These are phyloP conservation scores for Carollia perspicillata DNA, from an alignment of 2,113 vertebrate genomes.

Conservation along the genomic window DNA sequence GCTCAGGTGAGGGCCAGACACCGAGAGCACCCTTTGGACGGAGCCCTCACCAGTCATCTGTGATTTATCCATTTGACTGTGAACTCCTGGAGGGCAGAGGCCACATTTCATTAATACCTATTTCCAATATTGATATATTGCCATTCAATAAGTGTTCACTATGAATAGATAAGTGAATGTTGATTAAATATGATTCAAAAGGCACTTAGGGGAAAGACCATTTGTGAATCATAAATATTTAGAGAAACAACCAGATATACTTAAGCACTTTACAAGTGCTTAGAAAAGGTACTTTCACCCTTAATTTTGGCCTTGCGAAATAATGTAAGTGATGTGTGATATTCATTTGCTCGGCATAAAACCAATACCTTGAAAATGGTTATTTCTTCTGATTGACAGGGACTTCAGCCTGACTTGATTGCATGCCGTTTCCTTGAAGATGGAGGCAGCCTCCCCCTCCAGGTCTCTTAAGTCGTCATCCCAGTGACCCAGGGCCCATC, in stretches of 20 bases:
- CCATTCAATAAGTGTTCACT: constrained; percentile 5
- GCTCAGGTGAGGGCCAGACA: rapidly evolving
- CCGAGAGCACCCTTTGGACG: neutral
- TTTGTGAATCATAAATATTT: constrained; percentile 17
- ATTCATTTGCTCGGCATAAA: neutral
- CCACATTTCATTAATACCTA: neutral
- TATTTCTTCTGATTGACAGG: neutral
- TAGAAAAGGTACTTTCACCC: neutral
- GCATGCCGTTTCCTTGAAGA: neutral
- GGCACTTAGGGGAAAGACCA: constrained; percentile 45
- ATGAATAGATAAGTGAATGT: neutral
- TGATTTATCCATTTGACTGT: neutral
- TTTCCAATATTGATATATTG: neutral
- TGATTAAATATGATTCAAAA: neutral
- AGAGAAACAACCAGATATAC: neutral
- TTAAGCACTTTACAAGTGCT: neutral
- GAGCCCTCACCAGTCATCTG: rapidly evolving
- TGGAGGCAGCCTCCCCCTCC: neutral
- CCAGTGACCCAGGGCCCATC: neutral
- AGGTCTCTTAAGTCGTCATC: neutral
- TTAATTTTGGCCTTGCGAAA: neutral
- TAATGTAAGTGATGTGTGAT: rapidly evolving
- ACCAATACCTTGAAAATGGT: neutral
- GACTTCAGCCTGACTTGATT: neutral
- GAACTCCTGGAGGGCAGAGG: neutral